Base-by-base conservation (phyloP, 2,797 vertebrate genomes). In the Varecia variegata region DNA sequence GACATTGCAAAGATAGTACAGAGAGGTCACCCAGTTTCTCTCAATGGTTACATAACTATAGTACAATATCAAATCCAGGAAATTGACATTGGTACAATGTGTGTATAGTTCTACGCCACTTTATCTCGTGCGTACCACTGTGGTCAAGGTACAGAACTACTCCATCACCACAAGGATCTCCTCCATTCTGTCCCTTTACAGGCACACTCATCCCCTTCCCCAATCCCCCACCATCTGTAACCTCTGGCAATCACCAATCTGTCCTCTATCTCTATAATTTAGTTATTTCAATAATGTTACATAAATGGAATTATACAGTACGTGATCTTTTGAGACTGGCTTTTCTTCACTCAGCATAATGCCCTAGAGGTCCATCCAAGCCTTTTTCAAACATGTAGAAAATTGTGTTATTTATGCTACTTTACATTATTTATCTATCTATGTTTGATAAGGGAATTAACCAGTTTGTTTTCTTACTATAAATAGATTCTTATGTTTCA, bases 361-460 rank as follows among this genome's bases (percentile, higher is more conserved):
- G 56, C 12, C 45, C 38, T 90, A 82, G 81, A 68, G 30, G 9
- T 79, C 70, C 8, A 25, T 54, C 27, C n/a, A 73, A 90, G 47
- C 17, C 60, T 10, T 60, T 81, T 88, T 77, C 58, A 30, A 50
- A 17, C 56, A 58, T 52, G 58, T 60, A 65, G 62, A 45, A 77
- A 88, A 60, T 73, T 62, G 43, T 45, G 20, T 92, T 90, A 68
- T 25, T 23, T 77, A 21, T 14, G 23, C 25, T 54, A 25, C 32
- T 82, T 71, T 77, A 76, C 18, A 38, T 73, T 90, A 50, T 70
- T 71, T 62, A 18, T 86, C 15, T 86, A 25, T 35, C 35, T 83
- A 23, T 84, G 70, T 85, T 88, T 81, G 6, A 73, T 50, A 77
- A 68, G 38, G 27, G 35, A 68, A 84, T 91, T 67, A 88, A 58